Percentiles rank a stretch among this genome's conserved stretches.
phyloP scores from a whole-genome alignment of 2,797 vertebrate genomes.

The Bradypodion ventrale region DNA sequence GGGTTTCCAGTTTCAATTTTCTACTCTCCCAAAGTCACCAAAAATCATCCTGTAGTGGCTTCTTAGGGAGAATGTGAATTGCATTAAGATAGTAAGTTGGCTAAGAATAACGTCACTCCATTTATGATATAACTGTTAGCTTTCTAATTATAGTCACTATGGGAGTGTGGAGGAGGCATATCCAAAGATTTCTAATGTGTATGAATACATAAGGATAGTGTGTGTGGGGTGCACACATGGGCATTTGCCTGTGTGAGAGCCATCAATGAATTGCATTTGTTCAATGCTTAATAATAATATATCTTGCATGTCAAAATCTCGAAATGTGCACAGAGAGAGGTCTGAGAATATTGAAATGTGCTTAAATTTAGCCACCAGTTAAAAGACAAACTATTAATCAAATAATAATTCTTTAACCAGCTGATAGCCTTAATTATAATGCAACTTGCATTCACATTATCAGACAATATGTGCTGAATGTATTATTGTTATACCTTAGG shows the following conservation, averaged over 20 bases:
- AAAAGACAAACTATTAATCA: constrained; percentile 14
- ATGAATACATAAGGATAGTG: no score
- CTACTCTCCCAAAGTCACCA: background rate
- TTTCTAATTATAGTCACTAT: no score
- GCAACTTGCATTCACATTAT: constrained; percentile 33
- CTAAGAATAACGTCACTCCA: background rate
- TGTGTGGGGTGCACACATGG: no score
- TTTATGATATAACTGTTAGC: no score
- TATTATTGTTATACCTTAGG: background rate
- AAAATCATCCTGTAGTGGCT: background rate
- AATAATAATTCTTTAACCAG: background rate
- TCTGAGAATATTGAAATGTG: constrained; percentile 18
- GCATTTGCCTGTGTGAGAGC: background rate
- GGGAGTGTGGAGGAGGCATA: no score
- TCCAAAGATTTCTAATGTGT: no score
- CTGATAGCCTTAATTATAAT: constrained; percentile 14
- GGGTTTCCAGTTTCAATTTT: background rate
- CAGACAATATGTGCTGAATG: constrained; percentile 40
- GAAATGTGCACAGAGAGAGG: background rate
- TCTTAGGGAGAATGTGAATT: background rate
- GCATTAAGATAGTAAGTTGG: no score
- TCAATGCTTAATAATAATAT: background rate
- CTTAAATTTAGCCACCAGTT: constrained; percentile 7
- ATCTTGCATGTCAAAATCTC: background rate
- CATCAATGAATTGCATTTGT: background rate